Percentiles rank a stretch among this genome's conserved stretches.
phyloP scores from a whole-genome alignment of 2,888 invertebrate species.

The Drosophila mettleri region DNA sequence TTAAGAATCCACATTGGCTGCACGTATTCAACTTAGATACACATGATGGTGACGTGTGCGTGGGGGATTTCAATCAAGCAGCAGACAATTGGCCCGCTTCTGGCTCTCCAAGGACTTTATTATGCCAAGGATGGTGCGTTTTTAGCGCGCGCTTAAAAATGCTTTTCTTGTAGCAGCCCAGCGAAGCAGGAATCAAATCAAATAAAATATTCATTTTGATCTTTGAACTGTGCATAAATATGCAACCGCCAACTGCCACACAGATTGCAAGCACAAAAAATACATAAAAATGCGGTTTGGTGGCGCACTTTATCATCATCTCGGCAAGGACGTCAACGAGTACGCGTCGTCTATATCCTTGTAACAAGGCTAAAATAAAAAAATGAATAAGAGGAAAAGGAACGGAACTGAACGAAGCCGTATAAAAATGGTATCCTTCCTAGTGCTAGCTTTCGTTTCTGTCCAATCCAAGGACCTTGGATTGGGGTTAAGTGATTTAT shows the following conservation, averaged over 20 bases:
- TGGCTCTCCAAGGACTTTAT: slow-evolving; percentile 73
- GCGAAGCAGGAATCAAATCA: slow-evolving; percentile 76
- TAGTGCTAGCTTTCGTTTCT: slow-evolving; percentile 18
- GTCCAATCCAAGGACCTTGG: slow-evolving; percentile 43
- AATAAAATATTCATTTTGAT: slow-evolving; percentile 85
- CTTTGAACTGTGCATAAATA: slow-evolving; percentile 84
- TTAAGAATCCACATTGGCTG: slow-evolving; percentile 20
- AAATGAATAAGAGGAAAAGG: slow-evolving; percentile 4
- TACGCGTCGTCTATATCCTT: slow-evolving; percentile 61
- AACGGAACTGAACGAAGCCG: slow-evolving; percentile 32
- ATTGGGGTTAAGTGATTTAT: slow-evolving; percentile 72
- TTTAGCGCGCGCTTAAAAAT: slow-evolving; percentile 75
- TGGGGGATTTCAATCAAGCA: slow-evolving; percentile 42
- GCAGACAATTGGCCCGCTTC: slow-evolving; percentile 69
- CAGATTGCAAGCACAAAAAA: slow-evolving; percentile 38
- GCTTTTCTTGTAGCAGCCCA: slow-evolving; percentile 77
- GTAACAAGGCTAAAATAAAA: slow-evolving; percentile 51
- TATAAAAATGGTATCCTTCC: slow-evolving; percentile 54
- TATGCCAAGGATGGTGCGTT: slow-evolving; percentile 68
- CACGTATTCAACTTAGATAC: slow-evolving; percentile 41
- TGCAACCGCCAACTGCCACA: slow-evolving; percentile 59
- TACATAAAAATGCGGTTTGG: slow-evolving; percentile 69
- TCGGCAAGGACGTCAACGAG: slow-evolving; percentile 45
- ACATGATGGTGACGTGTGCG: slow-evolving; percentile 18
- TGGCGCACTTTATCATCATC: slow-evolving; percentile 69